phyloP scores from a whole-genome alignment of 2,113 vertebrate species.

The Bambusicola thoracicus region DNA sequence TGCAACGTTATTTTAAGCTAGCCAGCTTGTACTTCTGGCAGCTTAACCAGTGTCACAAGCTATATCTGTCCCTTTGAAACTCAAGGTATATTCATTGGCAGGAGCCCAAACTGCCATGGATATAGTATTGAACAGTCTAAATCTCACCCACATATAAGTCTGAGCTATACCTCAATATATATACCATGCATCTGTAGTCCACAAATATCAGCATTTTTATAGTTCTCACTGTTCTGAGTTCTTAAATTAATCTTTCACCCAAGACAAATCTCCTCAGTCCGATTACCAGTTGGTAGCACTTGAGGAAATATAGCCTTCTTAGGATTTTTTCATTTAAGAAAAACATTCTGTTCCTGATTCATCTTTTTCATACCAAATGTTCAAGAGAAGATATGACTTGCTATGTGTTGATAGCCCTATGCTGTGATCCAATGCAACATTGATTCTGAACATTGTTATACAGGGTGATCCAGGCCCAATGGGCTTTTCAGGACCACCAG shows the following conservation, averaged over 20 bases:
- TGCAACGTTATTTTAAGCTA: not conserved
- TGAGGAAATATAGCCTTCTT: not conserved
- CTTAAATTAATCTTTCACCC: not conserved
- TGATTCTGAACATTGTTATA: not conserved
- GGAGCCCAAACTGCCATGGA: not conserved
- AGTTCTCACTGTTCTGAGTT: fast-evolving
- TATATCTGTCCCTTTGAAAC: not conserved
- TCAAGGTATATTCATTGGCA: not conserved
- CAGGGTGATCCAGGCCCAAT: constrained; percentile 87
- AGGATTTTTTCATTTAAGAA: not conserved
- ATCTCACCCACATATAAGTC: not conserved
- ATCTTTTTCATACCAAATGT: not conserved
- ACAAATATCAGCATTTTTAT: not conserved
- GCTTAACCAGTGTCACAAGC: not conserved
- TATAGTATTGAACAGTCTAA: not conserved
- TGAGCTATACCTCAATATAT: not conserved
- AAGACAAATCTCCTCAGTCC: not conserved
- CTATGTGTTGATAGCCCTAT: not conserved
- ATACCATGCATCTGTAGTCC: not conserved
- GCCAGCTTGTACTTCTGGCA: not conserved
- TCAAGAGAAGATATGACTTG: not conserved
- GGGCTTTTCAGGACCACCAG: constrained; percentile 83
- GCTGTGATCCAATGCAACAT: not conserved
- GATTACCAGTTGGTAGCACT: fast-evolving
- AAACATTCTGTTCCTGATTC: not conserved